Evolutionary conservation across 2,797 vertebrate species (phyloP).

Genomic region (Nothura maculosa): DNA sequence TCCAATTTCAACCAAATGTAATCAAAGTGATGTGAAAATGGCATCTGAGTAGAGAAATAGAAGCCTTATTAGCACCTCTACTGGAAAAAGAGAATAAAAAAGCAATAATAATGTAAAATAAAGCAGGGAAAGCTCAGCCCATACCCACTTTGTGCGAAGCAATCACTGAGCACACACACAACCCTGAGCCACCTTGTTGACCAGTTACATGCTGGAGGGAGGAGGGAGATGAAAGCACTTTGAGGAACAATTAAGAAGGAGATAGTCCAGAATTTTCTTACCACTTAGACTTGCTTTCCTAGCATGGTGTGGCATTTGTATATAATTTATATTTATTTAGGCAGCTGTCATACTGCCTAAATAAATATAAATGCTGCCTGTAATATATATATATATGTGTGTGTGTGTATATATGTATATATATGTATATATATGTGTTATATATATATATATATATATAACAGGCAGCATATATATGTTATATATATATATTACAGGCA

Average conservation of each 20-base stretch:
- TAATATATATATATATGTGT: not conserved
- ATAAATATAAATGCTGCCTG: not conserved
- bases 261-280: not conserved
- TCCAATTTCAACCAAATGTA: not conserved
- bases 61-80: not conserved
- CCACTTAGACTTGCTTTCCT: not conserved
- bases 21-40: not conserved
- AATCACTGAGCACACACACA: not conserved
- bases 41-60: not conserved
- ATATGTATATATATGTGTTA: too few species aligned
- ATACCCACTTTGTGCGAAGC: not conserved
- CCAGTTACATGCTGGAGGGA: not conserved
- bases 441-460: not conserved
- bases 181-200: not conserved
- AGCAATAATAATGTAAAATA: fast-evolving
- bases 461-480: not conserved
- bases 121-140: not conserved
- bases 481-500: too few species aligned
- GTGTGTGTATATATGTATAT: too few species aligned
- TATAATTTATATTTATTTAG: not conserved
- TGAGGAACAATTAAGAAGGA: not conserved
- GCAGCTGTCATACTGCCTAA: not conserved
- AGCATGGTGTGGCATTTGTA: not conserved
- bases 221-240: not conserved
- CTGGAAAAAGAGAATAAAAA: not conserved